Base-by-base conservation (phyloP, 2,113 vertebrate genomes). In the Dissostichus mawsoni region DNA sequence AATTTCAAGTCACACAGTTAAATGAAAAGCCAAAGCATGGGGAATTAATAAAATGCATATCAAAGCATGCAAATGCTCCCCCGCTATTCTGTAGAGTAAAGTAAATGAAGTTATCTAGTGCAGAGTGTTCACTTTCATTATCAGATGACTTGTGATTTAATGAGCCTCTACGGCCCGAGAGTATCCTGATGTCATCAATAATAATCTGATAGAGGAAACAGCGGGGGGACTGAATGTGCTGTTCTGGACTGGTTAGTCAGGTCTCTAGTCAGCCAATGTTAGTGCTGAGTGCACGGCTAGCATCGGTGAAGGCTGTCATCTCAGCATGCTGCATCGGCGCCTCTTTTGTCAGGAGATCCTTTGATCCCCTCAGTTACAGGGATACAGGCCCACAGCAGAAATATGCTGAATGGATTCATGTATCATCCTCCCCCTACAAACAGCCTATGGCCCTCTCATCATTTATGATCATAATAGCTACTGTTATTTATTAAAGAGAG, bases 401-500 rank as follows among this genome's bases (percentile, higher is more conserved):
- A 89, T 87, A 87, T 87, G 91, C 93, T 93, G 88, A 90, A 90
- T 90, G 81, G 87, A 87, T 91, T 80, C 84, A 75, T 92, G 88
- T 89, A 87, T 86, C 86, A 81, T 69, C 87, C 82, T 33, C 85
- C 71, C 83, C 81, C 47, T 61, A 79, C 88, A 87, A 80, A 86
- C 84, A 85, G 74, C 89, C 87, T 65, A 85, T 73, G 69, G 78
- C 91, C 82, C 75, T 51, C 68, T 69, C 71, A 23, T 79, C 92
- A 87, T 93, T 91, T 89, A 91, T 85, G 90, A 87, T 88, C 81
- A 90, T 87, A 91, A 91, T 83, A 87, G 87, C 80, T 65, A 69
- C 69, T 25, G 69, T 89, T 90, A 90, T 90, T 93, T 91, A 92
- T 92, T 92, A 91, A 91, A 91, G 80, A 82, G 85, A 85, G 62